Conservation (phyloP, 2,113 vertebrate genomes). For the Cettia cetti region DNA sequence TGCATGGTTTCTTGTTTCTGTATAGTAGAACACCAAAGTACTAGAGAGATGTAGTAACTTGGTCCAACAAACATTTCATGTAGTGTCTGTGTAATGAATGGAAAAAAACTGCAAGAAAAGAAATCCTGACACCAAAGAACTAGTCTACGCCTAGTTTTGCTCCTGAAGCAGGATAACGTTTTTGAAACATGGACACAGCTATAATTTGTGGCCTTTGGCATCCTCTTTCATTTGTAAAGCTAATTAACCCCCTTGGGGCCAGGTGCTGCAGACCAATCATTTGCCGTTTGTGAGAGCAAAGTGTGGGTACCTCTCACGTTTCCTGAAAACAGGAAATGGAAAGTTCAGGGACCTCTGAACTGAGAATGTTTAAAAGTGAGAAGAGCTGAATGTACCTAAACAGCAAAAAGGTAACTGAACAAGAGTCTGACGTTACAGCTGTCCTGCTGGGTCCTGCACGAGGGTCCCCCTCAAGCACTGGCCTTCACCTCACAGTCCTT, state of each 20-base stretch:
- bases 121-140: constrained; percentile 64
- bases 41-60: constrained; percentile 56
- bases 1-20: constrained; percentile 64
- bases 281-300: background rate
- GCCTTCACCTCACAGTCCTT: background rate
- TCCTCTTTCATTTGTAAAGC: background rate
- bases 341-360: background rate
- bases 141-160: constrained; percentile 60
- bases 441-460: background rate
- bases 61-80: constrained; percentile 67
- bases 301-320: background rate
- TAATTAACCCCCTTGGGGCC: background rate
- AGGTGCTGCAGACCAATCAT: background rate
- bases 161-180: background rate
- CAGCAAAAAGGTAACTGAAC: background rate
- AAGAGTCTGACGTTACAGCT: background rate
- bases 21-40: constrained; percentile 49
- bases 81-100: constrained; percentile 62
- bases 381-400: background rate
- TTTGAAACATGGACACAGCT: background rate
- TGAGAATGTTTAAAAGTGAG: background rate
- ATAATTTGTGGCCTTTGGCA: background rate
- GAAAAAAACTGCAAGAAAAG: constrained; percentile 53
- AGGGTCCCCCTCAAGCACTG: background rate
- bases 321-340: background rate